phyloP scores from a whole-genome alignment of 2,113 vertebrate genomes.

The Triplophysa rosa region DNA sequence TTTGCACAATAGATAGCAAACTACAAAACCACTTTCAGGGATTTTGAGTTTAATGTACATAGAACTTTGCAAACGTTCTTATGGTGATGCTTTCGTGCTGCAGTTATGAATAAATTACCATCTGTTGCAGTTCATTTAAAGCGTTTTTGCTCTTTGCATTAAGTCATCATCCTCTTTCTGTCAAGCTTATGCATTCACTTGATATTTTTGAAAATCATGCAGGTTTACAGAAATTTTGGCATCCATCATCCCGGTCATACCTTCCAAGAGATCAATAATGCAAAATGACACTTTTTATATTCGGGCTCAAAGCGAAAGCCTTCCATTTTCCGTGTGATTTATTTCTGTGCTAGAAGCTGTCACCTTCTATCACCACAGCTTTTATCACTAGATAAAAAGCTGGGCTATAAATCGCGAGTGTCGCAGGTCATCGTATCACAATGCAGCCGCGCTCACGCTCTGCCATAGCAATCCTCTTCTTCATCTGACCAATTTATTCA shows the following conservation, averaged over 20 bases:
- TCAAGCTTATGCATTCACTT: constrained; percentile 20
- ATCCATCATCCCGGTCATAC: constrained; percentile 42
- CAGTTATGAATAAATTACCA: neutral
- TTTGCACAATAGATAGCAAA: constrained; percentile 32
- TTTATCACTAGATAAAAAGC: constrained; percentile 60
- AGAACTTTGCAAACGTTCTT: neutral
- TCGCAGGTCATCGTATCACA: constrained; percentile 35
- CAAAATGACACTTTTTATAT: constrained; percentile 60
- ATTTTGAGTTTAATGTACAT: neutral
- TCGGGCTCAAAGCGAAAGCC: constrained; percentile 49
- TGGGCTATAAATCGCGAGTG: constrained; percentile 51
- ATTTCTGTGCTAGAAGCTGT: constrained; percentile 53
- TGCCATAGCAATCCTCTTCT: constrained; percentile 51
- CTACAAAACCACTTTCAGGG: constrained; percentile 17
- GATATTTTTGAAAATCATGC: constrained; percentile 23
- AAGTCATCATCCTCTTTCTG: neutral
- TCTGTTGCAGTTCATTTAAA: neutral
- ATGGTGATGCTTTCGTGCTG: neutral
- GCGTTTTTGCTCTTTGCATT: neutral
- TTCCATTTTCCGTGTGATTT: constrained; percentile 55
- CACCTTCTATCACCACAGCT: constrained; percentile 53
- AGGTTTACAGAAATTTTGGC: constrained; percentile 37
- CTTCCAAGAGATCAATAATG: constrained; percentile 55
- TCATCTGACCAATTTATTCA: constrained; percentile 57
- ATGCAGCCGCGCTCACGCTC: constrained; percentile 32